A percentile compares a stretch with the other conserved stretches of the same genome.
These are phyloP conservation scores for Psittacus erithacus DNA, from an alignment of 2,113 vertebrate species.

Conservation along the genomic window DNA sequence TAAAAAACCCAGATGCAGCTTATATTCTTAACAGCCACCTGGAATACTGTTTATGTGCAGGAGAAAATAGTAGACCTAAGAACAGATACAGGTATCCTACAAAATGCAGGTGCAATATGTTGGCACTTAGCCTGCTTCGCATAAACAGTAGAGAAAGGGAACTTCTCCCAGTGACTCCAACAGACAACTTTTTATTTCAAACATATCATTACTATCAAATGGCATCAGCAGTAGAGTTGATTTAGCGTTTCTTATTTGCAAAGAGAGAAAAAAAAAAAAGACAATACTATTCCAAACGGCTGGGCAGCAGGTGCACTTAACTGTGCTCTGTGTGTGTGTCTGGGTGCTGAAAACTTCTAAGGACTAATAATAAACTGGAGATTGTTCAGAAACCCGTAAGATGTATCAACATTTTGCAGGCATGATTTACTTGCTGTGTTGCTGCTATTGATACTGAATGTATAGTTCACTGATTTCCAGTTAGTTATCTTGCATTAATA, in stretches of 20 bases:
- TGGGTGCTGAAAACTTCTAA: not conserved
- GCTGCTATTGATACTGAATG: not conserved
- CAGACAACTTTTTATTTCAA: not conserved
- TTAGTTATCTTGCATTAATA: too few species aligned
- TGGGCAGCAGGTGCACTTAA: not conserved
- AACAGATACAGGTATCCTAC: not conserved
- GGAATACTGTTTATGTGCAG: not conserved
- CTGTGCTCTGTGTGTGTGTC: not conserved
- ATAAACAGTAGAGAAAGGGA: not conserved
- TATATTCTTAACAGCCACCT: not conserved
- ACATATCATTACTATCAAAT: not conserved
- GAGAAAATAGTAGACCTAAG: not conserved
- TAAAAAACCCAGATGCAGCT: not conserved
- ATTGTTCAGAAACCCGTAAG: not conserved
- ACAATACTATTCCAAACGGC: not conserved
- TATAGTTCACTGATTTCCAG: not conserved
- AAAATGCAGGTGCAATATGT: not conserved
- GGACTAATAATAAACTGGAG: not conserved
- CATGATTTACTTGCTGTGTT: not conserved
- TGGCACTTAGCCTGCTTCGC: not conserved
- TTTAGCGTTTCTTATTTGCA: not conserved
- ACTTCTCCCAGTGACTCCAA: not conserved
- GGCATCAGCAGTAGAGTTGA: not conserved
- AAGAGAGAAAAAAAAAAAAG: not conserved
- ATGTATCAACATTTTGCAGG: not conserved